phyloP scores from a whole-genome alignment of 2,797 vertebrate species.

The Rhyacichthys aspro region DNA sequence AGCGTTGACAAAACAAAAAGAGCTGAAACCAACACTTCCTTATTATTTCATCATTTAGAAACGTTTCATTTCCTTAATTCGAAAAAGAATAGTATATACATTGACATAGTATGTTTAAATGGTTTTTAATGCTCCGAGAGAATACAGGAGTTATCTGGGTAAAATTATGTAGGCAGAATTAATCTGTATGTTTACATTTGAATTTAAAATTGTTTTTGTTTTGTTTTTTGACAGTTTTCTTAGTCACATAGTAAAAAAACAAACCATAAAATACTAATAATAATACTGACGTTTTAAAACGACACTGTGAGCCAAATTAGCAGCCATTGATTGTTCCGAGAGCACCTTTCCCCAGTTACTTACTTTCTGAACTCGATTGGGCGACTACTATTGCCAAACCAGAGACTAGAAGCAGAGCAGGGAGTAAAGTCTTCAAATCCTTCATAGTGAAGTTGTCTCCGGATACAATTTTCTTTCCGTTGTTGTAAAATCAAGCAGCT shows the following conservation, averaged over 20 bases:
- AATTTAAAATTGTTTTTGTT: no score
- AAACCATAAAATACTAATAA: no score
- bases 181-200: no score
- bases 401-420: conserved; percentile 60
- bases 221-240: no score
- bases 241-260: no score
- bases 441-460: conserved; percentile 27
- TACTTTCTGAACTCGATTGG: conserved; percentile 57
- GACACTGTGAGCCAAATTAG: background rate
- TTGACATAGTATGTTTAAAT: background rate
- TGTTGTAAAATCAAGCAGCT: background rate
- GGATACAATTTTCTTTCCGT: background rate
- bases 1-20: background rate
- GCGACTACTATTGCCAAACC: conserved; percentile 53
- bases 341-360: background rate
- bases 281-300: no score
- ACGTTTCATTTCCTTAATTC: no score
- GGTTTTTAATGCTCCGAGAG: no score
- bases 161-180: no score
- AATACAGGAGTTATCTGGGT: no score
- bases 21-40: conserved; percentile 1
- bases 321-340: conserved; percentile 7
- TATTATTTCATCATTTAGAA: background rate
- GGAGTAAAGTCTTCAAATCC: conserved; percentile 51
- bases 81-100: background rate